Evolutionary conservation across 2,797 vertebrate species (phyloP).

Genomic region (Emys orbicularis): DNA sequence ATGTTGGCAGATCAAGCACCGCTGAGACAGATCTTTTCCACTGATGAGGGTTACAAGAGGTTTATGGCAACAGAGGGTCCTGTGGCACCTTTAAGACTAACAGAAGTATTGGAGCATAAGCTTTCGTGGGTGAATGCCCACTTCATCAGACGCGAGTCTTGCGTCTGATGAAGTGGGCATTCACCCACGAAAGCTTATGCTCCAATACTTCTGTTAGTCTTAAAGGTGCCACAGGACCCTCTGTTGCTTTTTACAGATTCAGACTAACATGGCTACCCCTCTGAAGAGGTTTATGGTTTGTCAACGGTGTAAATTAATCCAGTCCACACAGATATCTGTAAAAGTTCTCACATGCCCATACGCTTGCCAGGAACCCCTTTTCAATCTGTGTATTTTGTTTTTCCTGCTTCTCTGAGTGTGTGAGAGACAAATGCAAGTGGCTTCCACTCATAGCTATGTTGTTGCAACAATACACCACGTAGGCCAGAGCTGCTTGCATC

Average conservation of each 20-base stretch:
- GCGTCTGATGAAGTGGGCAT: no score
- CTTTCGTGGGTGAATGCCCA: no score
- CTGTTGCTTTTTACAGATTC: no score
- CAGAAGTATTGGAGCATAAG: no score
- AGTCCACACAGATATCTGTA: background rate
- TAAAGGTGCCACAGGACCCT: no score
- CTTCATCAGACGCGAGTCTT: no score
- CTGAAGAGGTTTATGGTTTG: background rate
- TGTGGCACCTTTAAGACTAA: no score
- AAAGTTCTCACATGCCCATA: background rate
- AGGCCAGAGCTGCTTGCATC: background rate
- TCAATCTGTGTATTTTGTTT: background rate
- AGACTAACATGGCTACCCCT: no score
- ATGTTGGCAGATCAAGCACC: no score
- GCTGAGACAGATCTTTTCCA: background rate
- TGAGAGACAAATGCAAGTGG: background rate
- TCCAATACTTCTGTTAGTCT: no score
- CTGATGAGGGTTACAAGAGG: background rate
- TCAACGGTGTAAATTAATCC: background rate
- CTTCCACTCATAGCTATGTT: background rate
- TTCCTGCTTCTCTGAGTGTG: background rate
- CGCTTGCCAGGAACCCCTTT: background rate
- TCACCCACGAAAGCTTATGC: no score
- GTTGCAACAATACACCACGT: background rate
- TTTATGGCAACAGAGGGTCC: background rate